These are phyloP conservation scores for Eudiplozoon nipponicum DNA, from an alignment of 2,888 invertebrate genomes.

Conservation along the genomic window DNA sequence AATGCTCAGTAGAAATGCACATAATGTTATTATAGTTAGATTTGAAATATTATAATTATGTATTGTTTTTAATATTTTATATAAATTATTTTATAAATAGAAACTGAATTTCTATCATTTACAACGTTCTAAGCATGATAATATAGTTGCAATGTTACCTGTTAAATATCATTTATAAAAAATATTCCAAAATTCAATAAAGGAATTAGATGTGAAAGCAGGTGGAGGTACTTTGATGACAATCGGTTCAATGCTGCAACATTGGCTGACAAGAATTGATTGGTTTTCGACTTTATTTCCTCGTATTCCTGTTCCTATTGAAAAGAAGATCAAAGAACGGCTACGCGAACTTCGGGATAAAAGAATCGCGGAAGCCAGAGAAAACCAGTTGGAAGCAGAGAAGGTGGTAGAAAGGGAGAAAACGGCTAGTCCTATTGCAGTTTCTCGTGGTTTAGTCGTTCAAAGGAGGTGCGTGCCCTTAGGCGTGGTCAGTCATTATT, in stretches of 20 bases:
- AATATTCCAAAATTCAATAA: constrained; percentile 15
- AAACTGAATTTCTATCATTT: neutral
- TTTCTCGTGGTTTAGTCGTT: no score
- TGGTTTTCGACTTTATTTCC: constrained; percentile 97
- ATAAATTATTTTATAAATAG: neutral
- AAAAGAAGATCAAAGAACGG: constrained; percentile 52
- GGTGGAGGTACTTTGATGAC: constrained; percentile 71
- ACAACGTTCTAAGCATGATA: neutral
- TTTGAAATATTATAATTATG: neutral
- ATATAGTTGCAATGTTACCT: neutral
- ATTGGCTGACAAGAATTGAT: constrained; percentile 69
- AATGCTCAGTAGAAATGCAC: no score
- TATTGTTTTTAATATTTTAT: neutral
- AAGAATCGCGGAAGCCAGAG: no score
- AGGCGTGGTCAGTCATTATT: no score
- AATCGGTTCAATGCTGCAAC: constrained; percentile 60
- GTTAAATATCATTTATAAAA: neutral
- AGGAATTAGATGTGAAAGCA: constrained; percentile 78
- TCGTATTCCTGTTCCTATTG: constrained; percentile 79
- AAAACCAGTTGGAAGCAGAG: no score
- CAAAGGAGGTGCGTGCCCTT: no score
- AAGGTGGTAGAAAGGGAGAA: no score
- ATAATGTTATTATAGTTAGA: no score
- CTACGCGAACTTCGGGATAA: constrained; percentile 23
- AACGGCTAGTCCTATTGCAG: no score